phyloP scores from a whole-genome alignment of 2,888 invertebrate species.

The Chelonus formosanus region DNA sequence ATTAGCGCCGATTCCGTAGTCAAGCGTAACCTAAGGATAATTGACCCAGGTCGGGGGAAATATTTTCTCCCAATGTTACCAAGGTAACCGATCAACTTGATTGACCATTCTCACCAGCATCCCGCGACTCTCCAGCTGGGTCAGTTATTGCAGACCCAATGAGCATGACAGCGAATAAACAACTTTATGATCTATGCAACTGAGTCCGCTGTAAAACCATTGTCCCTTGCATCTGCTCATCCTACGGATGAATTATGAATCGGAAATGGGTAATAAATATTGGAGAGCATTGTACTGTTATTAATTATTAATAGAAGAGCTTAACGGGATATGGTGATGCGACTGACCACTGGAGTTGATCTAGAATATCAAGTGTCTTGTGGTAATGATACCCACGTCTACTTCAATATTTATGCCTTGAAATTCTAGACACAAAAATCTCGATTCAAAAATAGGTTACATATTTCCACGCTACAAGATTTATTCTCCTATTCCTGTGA shows the following conservation, averaged over 20 bases:
- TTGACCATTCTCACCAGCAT: slow-evolving; percentile 7
- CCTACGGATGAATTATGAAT: slow-evolving; percentile 26
- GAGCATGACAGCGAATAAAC: slow-evolving; percentile 27
- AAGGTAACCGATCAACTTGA: slow-evolving; percentile 9
- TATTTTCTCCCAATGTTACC: not conserved
- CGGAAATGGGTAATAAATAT: slow-evolving; percentile 28
- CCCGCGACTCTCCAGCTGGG: slow-evolving; percentile 13
- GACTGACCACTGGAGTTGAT: slow-evolving; percentile 31
- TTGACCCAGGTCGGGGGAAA: slow-evolving; percentile 16
- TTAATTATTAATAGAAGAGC: slow-evolving; percentile 32
- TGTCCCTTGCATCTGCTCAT: slow-evolving; percentile 23
- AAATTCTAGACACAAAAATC: slow-evolving; percentile 1
- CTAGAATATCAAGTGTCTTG: slow-evolving; percentile 33
- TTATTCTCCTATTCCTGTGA: too few species aligned
- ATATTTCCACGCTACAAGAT: too few species aligned
- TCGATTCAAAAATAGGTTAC: too few species aligned
- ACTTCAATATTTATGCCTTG: not conserved
- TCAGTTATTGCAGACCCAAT: slow-evolving; percentile 24
- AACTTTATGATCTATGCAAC: slow-evolving; percentile 9
- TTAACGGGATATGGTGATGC: slow-evolving; percentile 30
- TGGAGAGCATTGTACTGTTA: slow-evolving; percentile 30
- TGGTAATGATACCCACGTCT: slow-evolving; percentile 25
- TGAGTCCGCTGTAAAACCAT: slow-evolving; percentile 15
- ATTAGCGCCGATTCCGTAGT: slow-evolving; percentile 15
- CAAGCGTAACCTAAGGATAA: slow-evolving; percentile 21